Percentiles rank a stretch among this genome's conserved stretches.
These are phyloP conservation scores for Triplophysa tibetana DNA, from an alignment of 2,113 vertebrate genomes.

Conservation along the genomic window DNA sequence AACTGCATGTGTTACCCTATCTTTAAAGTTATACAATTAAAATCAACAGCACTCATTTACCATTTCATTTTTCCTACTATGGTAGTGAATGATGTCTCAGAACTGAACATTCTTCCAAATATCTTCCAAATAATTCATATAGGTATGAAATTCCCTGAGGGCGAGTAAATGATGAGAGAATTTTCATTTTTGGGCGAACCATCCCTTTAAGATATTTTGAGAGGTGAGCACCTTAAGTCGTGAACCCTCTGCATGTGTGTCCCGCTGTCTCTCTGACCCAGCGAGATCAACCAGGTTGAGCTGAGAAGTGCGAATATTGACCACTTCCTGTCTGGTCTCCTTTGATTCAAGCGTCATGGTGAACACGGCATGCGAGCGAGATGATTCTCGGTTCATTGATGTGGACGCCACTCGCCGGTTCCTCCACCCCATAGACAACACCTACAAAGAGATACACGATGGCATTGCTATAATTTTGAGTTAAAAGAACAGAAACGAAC, in stretches of 20 bases:
- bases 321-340: constrained; percentile 82
- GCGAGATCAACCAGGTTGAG: constrained; percentile 95
- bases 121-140: too few relatives aligned
- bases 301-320: constrained; percentile 90
- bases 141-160: too few relatives aligned
- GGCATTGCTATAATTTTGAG: too few relatives aligned
- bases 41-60: too few relatives aligned
- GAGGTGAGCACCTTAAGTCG: constrained; percentile 81
- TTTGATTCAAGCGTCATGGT: constrained; percentile 92
- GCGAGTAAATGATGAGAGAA: too few relatives aligned
- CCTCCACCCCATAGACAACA: constrained; percentile 90
- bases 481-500: too few relatives aligned
- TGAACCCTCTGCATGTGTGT: constrained; percentile 88
- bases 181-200: too few relatives aligned
- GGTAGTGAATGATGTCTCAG: too few relatives aligned
- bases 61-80: too few relatives aligned
- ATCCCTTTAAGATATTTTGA: background rate
- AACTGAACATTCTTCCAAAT: too few relatives aligned
- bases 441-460: constrained; percentile 67
- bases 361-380: constrained; percentile 94
- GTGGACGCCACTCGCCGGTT: constrained; percentile 93
- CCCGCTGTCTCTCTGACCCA: constrained; percentile 93
- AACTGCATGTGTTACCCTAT: too few relatives aligned
- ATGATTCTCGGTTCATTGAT: constrained; percentile 97
- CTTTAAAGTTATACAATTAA: too few relatives aligned